Conservation (phyloP, 2,888 invertebrate genomes). For the Malacosoma neustria region DNA sequence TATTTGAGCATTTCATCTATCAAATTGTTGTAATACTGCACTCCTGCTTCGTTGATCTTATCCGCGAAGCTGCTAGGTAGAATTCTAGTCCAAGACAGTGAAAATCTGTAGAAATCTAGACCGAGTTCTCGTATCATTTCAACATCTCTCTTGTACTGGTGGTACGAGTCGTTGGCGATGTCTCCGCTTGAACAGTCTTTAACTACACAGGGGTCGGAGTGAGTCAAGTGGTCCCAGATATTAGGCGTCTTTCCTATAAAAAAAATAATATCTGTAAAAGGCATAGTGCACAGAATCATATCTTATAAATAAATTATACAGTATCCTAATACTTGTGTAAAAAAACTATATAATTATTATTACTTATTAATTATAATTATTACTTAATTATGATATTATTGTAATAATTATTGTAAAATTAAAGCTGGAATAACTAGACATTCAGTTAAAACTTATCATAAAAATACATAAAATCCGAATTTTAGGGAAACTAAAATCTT, state of each 20-base stretch:
- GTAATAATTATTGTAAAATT: too few species aligned
- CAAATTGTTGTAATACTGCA: constrained; percentile 77
- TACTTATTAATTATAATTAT: too few species aligned
- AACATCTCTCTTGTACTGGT: constrained; percentile 70
- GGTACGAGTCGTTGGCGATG: constrained; percentile 72
- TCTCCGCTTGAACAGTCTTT: constrained; percentile 71
- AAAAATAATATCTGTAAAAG: too few species aligned
- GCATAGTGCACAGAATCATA: too few species aligned
- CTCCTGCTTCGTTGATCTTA: constrained; percentile 64
- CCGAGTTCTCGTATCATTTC: constrained; percentile 47
- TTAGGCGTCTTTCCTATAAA: constrained; percentile 63
- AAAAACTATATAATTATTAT: too few species aligned
- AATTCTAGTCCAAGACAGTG: constrained; percentile 77
- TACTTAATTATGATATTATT: too few species aligned
- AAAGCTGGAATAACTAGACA: too few species aligned
- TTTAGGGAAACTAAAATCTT: too few species aligned
- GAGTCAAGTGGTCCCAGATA: constrained; percentile 77
- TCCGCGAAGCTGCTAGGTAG: constrained; percentile 69
- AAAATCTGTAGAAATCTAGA: constrained; percentile 64
- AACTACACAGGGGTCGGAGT: constrained; percentile 53
- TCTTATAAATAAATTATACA: too few species aligned
- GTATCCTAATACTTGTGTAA: too few species aligned
- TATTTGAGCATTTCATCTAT: constrained; percentile 74
- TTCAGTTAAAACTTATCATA: too few species aligned
- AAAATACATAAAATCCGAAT: too few species aligned